These are phyloP conservation scores for Pachycephala philippinensis DNA, from an alignment of 2,113 vertebrate species.

Conservation along the genomic window DNA sequence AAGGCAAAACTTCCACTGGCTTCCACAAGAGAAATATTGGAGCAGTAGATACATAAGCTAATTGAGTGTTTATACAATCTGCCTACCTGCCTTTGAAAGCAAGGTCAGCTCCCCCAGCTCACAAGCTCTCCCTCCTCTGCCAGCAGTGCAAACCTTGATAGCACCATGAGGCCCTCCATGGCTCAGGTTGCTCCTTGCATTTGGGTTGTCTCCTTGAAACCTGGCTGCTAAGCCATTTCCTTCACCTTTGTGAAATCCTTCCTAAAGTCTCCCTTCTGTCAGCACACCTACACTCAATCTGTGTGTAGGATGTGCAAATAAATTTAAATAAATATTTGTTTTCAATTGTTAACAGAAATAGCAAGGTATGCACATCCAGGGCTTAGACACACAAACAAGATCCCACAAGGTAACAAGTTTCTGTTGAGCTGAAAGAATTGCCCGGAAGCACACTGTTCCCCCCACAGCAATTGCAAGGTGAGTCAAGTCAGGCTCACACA, in stretches of 20 bases:
- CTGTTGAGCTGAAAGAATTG: not conserved
- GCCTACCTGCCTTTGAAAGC: not conserved
- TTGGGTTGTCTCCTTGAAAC: not conserved
- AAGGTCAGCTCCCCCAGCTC: not conserved
- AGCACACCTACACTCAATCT: conserved; percentile 53
- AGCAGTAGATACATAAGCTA: not conserved
- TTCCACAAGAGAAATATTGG: not conserved
- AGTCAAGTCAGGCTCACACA: not conserved
- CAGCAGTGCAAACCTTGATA: not conserved
- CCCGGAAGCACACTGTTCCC: not conserved
- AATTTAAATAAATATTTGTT: conserved; percentile 44
- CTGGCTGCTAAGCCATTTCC: not conserved
- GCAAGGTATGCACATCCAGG: not conserved
- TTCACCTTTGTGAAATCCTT: not conserved
- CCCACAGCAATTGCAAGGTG: not conserved
- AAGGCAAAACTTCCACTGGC: not conserved
- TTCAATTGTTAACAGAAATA: conserved; percentile 40
- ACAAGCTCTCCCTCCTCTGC: not conserved
- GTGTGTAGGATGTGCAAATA: conserved; percentile 22
- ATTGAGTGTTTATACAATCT: not conserved
- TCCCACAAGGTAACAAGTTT: not conserved
- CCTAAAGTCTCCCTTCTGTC: conserved; percentile 27
- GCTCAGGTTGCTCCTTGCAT: not conserved
- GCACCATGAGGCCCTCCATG: rapidly evolving
- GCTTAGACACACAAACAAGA: not conserved